Percentiles rank a stretch among this genome's conserved stretches.
These are phyloP conservation scores for Drosophila virilis DNA, from an alignment of 1,140 invertebrate species.

Conservation along the genomic window DNA sequence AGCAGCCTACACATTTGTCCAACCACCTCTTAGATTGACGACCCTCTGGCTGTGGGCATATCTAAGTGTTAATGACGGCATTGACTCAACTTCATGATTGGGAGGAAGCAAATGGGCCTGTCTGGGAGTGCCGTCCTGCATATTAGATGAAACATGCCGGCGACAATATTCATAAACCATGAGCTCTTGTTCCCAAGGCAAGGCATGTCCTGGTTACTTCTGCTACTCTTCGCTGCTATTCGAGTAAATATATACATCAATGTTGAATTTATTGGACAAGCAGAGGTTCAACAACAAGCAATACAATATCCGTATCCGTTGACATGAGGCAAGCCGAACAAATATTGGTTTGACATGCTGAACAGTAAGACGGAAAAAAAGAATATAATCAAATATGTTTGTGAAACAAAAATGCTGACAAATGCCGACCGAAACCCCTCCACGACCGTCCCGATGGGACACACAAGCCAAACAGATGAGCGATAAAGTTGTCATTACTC, in stretches of 20 bases:
- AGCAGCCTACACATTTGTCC: background rate
- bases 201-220: background rate
- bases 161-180: constrained; percentile 46
- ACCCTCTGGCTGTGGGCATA: constrained; percentile 12
- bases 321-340: background rate
- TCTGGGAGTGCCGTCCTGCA: constrained; percentile 26
- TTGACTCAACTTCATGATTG: constrained; percentile 45
- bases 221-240: background rate
- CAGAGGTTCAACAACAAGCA: constrained; percentile 28
- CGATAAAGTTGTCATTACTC: constrained; percentile 62
- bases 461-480: constrained; percentile 41
- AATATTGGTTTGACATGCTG: background rate
- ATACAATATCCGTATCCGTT: constrained; percentile 32
- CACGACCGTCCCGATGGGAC: constrained; percentile 5
- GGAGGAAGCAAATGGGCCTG: constrained; percentile 13
- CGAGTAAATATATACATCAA: constrained; percentile 43
- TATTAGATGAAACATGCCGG: constrained; percentile 39
- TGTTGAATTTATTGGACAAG: constrained; percentile 44
- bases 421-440: background rate
- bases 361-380: background rate
- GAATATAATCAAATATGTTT: constrained; percentile 37
- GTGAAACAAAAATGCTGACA: constrained; percentile 31
- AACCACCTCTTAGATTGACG: background rate
- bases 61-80: constrained; percentile 51
- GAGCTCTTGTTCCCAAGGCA: constrained; percentile 11